Evolutionary conservation across 2,113 vertebrate genomes (phyloP).

Genomic region (Arenaria interpres): DNA sequence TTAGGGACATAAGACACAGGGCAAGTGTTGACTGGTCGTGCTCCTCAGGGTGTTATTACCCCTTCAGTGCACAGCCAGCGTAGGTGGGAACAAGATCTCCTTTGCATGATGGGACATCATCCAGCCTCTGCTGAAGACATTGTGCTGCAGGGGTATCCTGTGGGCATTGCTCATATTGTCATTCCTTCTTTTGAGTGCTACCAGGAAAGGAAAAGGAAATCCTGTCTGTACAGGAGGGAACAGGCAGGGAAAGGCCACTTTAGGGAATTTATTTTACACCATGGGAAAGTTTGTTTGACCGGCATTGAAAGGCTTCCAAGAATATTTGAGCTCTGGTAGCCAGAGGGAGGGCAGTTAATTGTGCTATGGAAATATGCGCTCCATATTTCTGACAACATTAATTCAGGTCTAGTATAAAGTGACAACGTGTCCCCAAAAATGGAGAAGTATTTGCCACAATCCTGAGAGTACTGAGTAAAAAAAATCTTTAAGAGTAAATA

Average conservation of each 20-base stretch:
- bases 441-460: background rate
- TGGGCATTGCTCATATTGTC: background rate
- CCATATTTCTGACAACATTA: accelerated
- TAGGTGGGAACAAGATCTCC: background rate
- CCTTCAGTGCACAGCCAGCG: background rate
- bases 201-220: background rate
- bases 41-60: background rate
- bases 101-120: background rate
- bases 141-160: background rate
- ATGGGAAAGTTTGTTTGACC: background rate
- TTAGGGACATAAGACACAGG: background rate
- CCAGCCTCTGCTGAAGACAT: background rate
- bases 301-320: background rate
- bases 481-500: background rate
- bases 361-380: background rate
- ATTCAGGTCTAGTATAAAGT: background rate
- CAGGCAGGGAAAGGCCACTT: background rate
- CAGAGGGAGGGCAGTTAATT: background rate
- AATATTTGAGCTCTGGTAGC: background rate
- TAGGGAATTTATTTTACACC: background rate
- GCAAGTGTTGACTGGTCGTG: background rate
- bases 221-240: no score
- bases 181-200: background rate
- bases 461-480: background rate
- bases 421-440: background rate